A percentile compares a stretch with the other conserved stretches of the same genome.
Conservation (phyloP, 2,797 vertebrate genomes). For the Micrastur ruficollis region DNA sequence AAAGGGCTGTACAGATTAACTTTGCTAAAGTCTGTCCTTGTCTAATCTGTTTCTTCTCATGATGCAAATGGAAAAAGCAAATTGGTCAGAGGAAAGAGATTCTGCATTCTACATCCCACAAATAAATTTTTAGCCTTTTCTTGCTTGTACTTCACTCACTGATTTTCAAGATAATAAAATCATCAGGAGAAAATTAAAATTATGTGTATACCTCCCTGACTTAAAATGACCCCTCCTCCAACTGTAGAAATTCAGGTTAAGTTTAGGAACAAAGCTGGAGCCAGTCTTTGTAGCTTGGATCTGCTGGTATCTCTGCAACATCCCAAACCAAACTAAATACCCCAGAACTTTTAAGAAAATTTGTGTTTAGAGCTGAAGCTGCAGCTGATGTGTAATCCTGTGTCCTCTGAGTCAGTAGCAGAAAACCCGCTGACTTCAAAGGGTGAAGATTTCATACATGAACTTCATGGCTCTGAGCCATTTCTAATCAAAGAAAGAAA, state of each 20-base stretch:
- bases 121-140: background rate
- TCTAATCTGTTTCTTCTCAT: background rate
- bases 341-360: background rate
- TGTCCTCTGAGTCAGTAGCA: constrained; percentile 24
- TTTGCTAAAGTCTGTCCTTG: background rate
- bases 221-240: background rate
- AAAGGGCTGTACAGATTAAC: background rate
- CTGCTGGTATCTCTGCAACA: background rate
- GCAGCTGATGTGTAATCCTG: constrained; percentile 3
- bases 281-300: background rate
- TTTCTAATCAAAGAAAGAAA: constrained; percentile 39
- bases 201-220: background rate
- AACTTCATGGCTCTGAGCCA: background rate
- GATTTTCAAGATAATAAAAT: background rate
- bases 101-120: background rate
- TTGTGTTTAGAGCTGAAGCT: background rate
- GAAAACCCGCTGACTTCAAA: constrained; percentile 19
- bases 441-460: constrained; percentile 25
- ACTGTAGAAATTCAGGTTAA: background rate
- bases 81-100: background rate
- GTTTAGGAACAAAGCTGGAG: background rate
- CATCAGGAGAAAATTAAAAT: background rate
- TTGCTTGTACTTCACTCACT: background rate
- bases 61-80: background rate
- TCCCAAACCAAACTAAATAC: background rate